Evolutionary conservation across 2,888 invertebrate species (phyloP), one percentile per base, ranked within the genome.

Genomic region (Cephus pygmeus): DNA sequence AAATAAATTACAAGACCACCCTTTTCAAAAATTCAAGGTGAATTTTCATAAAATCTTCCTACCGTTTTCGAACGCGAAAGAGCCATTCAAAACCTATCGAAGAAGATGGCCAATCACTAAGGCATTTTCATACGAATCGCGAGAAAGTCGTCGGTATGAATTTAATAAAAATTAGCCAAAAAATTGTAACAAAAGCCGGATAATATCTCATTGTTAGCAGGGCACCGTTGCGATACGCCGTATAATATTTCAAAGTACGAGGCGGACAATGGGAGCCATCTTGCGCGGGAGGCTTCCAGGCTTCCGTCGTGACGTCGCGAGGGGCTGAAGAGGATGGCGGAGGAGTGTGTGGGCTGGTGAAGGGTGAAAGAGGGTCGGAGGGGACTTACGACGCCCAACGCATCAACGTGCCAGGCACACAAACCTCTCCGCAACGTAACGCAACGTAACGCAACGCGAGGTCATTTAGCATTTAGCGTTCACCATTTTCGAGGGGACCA

Each of bases 231-330:
- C 87, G 88, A 88, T 88, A 88, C 87, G 85, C 79, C 77, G 85
- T 83, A 88, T 89, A 89, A 90, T 90, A 90, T 90, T 90, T 90
- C 90, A 90, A 90, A 90, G 88, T 90, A 84, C 84, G 83, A 83
- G 83, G 83, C 84, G 85, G 85, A 86, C 87, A 87, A 87, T 86
- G 86, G 85, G 78, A 86, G 87, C 87, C 87, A 86, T 87, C 87
- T 87, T 80, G 83, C 84, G 80, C 86, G 82, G 56, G 56, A 56
- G 56, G 56, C 56, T 56, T 56, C 56, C 56, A 80, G 86, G 81
- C 77, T 84, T 83, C 79, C 85, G 85, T 82, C 83, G 82, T 78
- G 78, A 81, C 82, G 78, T 74, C 30, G 73, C 75, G 35, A 34
- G 79, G 74, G 79, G 83, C 84, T 85, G 84, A 85, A 84, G 84